Evolutionary conservation across 1,140 invertebrate genomes (phyloP).

Genomic region (Cyrtorhinus lividipennis): DNA sequence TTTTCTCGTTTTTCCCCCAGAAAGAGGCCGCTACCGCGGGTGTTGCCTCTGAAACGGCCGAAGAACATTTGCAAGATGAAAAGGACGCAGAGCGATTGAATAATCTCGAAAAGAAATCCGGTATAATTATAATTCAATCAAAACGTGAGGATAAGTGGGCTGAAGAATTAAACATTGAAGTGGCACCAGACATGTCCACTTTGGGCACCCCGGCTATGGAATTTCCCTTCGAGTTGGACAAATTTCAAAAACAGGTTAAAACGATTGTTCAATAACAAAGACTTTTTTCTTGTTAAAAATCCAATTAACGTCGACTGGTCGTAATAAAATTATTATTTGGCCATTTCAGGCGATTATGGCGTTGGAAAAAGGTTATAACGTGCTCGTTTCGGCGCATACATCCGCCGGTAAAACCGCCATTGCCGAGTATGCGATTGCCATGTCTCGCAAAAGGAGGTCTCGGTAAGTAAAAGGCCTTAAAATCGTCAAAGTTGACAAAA

Average conservation of each 20-base stretch:
- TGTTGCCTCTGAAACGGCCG: too few species aligned
- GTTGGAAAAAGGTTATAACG: conserved; percentile 84
- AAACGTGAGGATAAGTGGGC: too few species aligned
- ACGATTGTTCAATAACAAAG: conserved; percentile 15
- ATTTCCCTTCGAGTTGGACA: conserved; percentile 90
- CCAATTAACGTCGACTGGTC: too few species aligned
- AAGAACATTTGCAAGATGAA: too few species aligned
- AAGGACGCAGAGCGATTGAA: too few species aligned
- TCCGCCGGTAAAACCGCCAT: conserved; percentile 99
- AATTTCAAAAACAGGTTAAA: conserved; percentile 89
- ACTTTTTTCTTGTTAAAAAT: background rate
- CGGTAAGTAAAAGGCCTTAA: too few species aligned
- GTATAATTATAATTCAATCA: too few species aligned
- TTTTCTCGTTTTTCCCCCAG: too few species aligned
- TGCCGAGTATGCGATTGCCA: conserved; percentile 94
- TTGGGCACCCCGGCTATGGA: conserved; percentile 57
- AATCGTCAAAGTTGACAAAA: too few species aligned
- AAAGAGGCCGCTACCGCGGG: too few species aligned
- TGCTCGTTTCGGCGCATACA: conserved; percentile 97
- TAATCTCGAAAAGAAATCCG: conserved; percentile 21
- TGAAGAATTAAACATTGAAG: conserved; percentile 63
- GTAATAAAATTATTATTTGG: background rate
- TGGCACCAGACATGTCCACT: conserved; percentile 66
- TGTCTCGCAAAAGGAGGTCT: conserved; percentile 30
- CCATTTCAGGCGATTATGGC: conserved; percentile 72